Conservation (phyloP, 2,113 vertebrate species). For the Syngnathus floridae region DNA sequence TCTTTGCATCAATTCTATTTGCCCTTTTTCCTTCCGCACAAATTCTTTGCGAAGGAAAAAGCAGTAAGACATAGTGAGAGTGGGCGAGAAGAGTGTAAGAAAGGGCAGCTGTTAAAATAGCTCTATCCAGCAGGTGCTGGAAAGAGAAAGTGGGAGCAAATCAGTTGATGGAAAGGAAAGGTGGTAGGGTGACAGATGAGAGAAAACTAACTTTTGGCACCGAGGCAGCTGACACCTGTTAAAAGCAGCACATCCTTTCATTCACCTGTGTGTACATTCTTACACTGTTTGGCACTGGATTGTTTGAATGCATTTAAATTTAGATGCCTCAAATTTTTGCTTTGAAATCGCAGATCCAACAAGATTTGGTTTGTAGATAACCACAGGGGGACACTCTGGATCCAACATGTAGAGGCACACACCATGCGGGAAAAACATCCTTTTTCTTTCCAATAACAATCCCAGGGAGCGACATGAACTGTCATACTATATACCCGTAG, state of each 20-base stretch:
- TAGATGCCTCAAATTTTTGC: not conserved
- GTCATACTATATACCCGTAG: constrained; percentile 31
- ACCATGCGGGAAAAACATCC: constrained; percentile 32
- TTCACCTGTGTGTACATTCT: constrained; percentile 24
- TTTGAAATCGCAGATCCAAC: constrained; percentile 1
- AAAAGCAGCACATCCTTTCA: constrained; percentile 12
- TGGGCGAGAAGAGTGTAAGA: not conserved
- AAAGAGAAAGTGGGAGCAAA: constrained; percentile 2
- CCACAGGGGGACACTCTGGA: constrained; percentile 28
- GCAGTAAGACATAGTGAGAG: not conserved
- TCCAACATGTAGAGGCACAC: constrained; percentile 31
- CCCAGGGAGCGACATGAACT: constrained; percentile 28
- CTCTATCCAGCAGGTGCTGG: not conserved
- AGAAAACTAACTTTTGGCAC: constrained; percentile 15
- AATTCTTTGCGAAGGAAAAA: constrained; percentile 13
- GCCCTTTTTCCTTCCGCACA: constrained; percentile 16
- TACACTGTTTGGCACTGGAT: not conserved
- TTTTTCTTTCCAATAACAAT: constrained; percentile 47
- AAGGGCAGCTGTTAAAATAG: not conserved
- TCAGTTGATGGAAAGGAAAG: constrained; percentile 15
- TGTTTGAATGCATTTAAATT: not conserved
- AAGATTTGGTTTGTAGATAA: constrained; percentile 12
- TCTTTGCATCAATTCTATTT: constrained; percentile 60
- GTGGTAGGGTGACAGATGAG: constrained; percentile 6
- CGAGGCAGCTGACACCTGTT: constrained; percentile 45